Conservation (phyloP, 2,888 invertebrate species). For the Lepidonotus clava region DNA sequence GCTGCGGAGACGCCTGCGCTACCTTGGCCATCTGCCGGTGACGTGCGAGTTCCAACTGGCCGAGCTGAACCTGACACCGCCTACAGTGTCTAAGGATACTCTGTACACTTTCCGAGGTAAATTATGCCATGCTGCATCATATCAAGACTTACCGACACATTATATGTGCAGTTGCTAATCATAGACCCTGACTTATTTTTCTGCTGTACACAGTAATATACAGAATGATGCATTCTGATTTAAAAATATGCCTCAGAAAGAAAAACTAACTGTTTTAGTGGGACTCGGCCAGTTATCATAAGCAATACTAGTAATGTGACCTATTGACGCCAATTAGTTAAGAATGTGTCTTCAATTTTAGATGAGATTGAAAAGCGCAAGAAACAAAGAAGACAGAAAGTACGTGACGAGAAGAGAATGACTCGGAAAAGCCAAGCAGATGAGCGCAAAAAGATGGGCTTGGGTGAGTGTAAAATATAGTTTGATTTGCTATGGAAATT, state of each 20-base stretch:
- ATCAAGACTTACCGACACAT: too few species aligned
- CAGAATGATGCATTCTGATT: too few species aligned
- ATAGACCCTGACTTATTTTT: too few species aligned
- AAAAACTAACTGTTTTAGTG: too few species aligned
- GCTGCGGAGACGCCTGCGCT: constrained; percentile 87
- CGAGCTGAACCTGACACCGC: constrained; percentile 90
- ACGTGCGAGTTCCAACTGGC: constrained; percentile 94
- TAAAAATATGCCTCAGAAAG: too few species aligned
- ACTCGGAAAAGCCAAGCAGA: constrained; percentile 89
- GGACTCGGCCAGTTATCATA: too few species aligned
- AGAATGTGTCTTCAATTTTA: constrained; percentile 77
- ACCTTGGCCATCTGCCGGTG: constrained; percentile 92
- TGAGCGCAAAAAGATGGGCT: constrained; percentile 87
- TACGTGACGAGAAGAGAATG: constrained; percentile 89
- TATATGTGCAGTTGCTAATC: too few species aligned
- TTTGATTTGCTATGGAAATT: too few species aligned
- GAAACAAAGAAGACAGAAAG: constrained; percentile 86
- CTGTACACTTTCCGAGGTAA: constrained; percentile 87
- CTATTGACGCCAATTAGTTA: too few species aligned
- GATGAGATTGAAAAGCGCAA: constrained; percentile 89
- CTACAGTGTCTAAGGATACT: constrained; percentile 86
- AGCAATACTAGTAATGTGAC: too few species aligned
- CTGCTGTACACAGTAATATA: too few species aligned
- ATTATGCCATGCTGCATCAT: neutral
- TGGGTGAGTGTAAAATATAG: too few species aligned